These are phyloP conservation scores for Leptopilina clavipes DNA, from an alignment of 1,140 invertebrate species.

Conservation along the genomic window DNA sequence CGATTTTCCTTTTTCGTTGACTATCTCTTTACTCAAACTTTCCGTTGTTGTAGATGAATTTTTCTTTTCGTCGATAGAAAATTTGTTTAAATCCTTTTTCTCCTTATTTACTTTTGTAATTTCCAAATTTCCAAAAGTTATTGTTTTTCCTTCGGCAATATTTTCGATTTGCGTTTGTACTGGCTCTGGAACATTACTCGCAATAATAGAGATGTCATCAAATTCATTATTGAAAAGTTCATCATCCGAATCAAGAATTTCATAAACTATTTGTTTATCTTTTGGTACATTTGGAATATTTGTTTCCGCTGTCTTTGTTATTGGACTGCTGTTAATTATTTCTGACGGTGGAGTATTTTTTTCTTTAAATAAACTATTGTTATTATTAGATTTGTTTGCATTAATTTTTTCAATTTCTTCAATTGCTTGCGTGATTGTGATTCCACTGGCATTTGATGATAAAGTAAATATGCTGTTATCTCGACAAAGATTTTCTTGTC, in stretches of 20 bases:
- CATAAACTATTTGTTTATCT: conserved; percentile 23
- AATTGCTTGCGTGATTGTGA: conserved; percentile 50
- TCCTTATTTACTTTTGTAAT: too few species aligned
- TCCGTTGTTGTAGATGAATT: too few species aligned
- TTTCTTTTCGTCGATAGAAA: too few species aligned
- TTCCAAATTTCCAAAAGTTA: too few species aligned
- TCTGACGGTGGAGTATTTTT: conserved; percentile 23
- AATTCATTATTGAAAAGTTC: conserved; percentile 57
- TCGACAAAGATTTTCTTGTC: not conserved
- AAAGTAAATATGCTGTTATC: not conserved
- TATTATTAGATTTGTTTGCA: not conserved
- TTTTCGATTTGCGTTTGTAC: too few species aligned
- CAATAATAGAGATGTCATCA: conserved; percentile 37
- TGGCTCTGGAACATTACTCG: conserved; percentile 5
- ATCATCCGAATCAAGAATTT: conserved; percentile 51
- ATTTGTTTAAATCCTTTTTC: too few species aligned
- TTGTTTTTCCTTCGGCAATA: too few species aligned
- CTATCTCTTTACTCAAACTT: too few species aligned
- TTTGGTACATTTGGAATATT: not conserved
- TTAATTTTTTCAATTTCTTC: conserved; percentile 40
- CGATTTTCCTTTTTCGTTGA: too few species aligned
- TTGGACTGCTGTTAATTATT: not conserved
- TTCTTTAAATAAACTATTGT: conserved; percentile 41
- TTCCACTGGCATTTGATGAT: conserved; percentile 19
- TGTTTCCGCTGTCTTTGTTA: not conserved